Percentiles rank a stretch among this genome's conserved stretches.
Evolutionary conservation across 2,797 vertebrate species (phyloP).

Genomic region (Trematomus bernacchii): DNA sequence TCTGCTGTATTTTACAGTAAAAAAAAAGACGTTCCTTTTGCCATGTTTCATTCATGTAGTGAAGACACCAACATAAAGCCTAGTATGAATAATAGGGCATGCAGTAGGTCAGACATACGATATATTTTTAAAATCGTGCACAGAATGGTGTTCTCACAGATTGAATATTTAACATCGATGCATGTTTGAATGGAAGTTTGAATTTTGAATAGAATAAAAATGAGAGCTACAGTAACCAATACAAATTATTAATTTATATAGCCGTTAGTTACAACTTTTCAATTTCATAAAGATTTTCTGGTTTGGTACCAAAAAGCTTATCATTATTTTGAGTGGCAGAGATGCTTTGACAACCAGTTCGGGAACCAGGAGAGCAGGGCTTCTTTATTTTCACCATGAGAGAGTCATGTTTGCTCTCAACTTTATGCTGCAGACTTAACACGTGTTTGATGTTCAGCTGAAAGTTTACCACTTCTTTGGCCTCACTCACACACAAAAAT

Average conservation of each 20-base stretch:
- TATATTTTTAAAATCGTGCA: no score
- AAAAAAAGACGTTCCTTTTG: no score
- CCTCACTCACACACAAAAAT: slow-evolving; percentile 31
- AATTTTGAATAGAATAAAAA: not conserved
- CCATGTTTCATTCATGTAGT: no score
- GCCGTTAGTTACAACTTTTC: not conserved
- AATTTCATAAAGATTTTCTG: not conserved
- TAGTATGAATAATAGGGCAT: no score
- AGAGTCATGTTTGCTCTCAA: slow-evolving; percentile 38
- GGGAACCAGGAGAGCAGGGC: not conserved
- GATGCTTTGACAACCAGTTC: not conserved
- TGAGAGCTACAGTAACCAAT: not conserved
- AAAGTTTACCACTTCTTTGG: slow-evolving; percentile 46
- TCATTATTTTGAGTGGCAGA: not conserved
- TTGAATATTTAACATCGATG: no score
- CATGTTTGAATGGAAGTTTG: not conserved
- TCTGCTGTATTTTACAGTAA: no score
- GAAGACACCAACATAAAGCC: no score
- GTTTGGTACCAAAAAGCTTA: not conserved
- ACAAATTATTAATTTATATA: not conserved
- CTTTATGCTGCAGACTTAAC: slow-evolving; percentile 28
- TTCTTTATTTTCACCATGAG: slow-evolving; percentile 3
- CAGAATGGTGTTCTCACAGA: no score
- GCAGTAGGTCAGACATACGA: no score
- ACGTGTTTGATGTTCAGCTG: slow-evolving; percentile 45